Evolutionary conservation across 2,888 invertebrate species (phyloP).

Genomic region (Bibio marci): DNA sequence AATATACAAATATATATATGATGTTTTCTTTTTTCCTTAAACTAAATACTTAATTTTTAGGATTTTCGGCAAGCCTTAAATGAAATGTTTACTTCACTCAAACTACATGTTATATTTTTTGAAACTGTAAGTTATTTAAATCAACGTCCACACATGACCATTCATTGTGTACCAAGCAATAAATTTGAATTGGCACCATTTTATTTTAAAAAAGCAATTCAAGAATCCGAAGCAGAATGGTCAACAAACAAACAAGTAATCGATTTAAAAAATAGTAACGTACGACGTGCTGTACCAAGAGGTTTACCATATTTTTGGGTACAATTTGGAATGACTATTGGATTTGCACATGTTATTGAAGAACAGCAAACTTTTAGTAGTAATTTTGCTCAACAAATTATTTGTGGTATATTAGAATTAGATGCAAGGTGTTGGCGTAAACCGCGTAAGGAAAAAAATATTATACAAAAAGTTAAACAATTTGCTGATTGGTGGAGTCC

Average conservation of each 20-base stretch:
- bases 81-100: constrained; percentile 52
- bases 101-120: constrained; percentile 75
- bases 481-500: constrained; percentile 55
- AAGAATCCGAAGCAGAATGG: constrained; percentile 93
- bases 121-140: constrained; percentile 67
- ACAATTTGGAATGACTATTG: constrained; percentile 77
- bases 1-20: neutral
- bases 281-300: constrained; percentile 73
- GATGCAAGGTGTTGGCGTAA: constrained; percentile 76
- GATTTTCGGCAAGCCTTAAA: constrained; percentile 58
- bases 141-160: constrained; percentile 62
- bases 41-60: constrained; percentile 31
- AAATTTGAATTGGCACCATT: constrained; percentile 80
- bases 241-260: constrained; percentile 84
- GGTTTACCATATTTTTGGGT: constrained; percentile 91
- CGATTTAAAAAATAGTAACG: constrained; percentile 33
- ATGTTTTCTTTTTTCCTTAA: constrained; percentile 1
- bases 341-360: constrained; percentile 95
- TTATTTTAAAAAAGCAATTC: constrained; percentile 94
- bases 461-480: constrained; percentile 43
- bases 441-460: constrained; percentile 42
- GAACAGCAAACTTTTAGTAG: constrained; percentile 71
- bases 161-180: constrained; percentile 81
- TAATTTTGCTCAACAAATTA: constrained; percentile 89
- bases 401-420: constrained; percentile 87